These are phyloP conservation scores for Bos javanicus DNA, from an alignment of 2,113 vertebrate genomes.

Conservation along the genomic window DNA sequence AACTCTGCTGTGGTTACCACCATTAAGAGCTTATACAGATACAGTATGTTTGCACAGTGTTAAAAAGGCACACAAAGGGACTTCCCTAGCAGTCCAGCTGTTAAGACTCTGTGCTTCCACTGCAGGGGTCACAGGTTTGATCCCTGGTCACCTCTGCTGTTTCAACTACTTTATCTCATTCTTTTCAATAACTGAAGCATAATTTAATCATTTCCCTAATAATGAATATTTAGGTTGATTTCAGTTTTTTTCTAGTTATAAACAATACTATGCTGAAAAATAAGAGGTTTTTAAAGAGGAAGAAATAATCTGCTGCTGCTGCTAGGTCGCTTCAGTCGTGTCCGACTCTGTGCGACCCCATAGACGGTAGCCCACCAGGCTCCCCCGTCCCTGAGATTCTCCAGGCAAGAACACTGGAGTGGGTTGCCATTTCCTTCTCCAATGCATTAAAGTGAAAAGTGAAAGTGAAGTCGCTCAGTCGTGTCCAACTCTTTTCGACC, in stretches of 20 bases:
- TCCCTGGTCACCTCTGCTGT: not conserved
- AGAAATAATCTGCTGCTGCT: not conserved
- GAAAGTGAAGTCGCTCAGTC: no score
- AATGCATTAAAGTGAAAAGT: no score
- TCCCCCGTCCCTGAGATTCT: no score
- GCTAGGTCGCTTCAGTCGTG: no score
- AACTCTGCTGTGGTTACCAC: not conserved
- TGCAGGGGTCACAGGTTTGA: not conserved
- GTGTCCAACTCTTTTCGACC: no score
- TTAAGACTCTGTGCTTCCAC: not conserved
- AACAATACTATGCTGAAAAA: not conserved
- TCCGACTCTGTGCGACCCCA: no score
- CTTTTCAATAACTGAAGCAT: not conserved
- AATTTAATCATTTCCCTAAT: not conserved
- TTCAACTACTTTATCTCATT: not conserved
- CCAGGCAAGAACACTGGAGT: no score
- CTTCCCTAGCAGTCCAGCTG: not conserved
- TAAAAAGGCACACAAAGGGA: not conserved
- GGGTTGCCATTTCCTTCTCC: no score
- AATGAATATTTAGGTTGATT: slow-evolving; percentile 35
- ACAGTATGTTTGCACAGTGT: not conserved
- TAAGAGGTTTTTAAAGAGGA: slow-evolving; percentile 22
- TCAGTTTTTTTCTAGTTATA: slow-evolving; percentile 7
- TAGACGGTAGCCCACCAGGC: no score
- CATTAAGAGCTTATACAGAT: not conserved